These are phyloP conservation scores for Cyphomyrmex costatus DNA, from an alignment of 1,140 invertebrate genomes.

Conservation along the genomic window DNA sequence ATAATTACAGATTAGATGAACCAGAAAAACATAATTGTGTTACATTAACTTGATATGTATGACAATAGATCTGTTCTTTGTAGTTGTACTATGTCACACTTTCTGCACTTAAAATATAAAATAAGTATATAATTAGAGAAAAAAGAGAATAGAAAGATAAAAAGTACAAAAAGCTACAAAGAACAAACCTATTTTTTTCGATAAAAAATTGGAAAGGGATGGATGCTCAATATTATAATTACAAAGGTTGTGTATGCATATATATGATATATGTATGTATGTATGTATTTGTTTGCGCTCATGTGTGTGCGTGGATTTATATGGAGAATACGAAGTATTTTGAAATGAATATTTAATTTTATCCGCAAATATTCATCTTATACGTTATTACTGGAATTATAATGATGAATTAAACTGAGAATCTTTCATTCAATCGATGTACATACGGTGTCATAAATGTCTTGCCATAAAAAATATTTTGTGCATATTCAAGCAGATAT, in stretches of 20 bases:
- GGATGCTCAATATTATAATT: constrained; percentile 64
- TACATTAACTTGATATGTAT: constrained; percentile 34
- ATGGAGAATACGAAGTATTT: constrained; percentile 50
- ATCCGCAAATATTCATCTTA: constrained; percentile 55
- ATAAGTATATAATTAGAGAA: neutral
- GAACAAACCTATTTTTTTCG: constrained; percentile 18
- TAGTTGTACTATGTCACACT: neutral
- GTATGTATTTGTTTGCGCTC: neutral
- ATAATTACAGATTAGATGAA: constrained; percentile 43
- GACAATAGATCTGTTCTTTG: constrained; percentile 25
- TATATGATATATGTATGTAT: neutral
- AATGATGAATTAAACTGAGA: constrained; percentile 15
- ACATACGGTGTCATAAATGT: constrained; percentile 53
- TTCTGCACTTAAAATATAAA: neutral
- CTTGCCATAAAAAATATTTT: neutral
- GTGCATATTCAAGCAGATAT: neutral
- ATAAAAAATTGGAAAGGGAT: constrained; percentile 50
- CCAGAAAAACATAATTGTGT: constrained; percentile 26
- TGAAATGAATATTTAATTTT: constrained; percentile 44
- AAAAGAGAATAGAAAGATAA: constrained; percentile 9
- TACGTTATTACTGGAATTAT: constrained; percentile 54
- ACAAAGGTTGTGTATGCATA: constrained; percentile 16
- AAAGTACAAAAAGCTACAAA: constrained; percentile 16
- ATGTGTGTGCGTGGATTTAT: neutral
- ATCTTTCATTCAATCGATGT: constrained; percentile 44